Evolutionary conservation across 2,888 invertebrate genomes (phyloP).

Genomic region (Morpho helenor): DNA sequence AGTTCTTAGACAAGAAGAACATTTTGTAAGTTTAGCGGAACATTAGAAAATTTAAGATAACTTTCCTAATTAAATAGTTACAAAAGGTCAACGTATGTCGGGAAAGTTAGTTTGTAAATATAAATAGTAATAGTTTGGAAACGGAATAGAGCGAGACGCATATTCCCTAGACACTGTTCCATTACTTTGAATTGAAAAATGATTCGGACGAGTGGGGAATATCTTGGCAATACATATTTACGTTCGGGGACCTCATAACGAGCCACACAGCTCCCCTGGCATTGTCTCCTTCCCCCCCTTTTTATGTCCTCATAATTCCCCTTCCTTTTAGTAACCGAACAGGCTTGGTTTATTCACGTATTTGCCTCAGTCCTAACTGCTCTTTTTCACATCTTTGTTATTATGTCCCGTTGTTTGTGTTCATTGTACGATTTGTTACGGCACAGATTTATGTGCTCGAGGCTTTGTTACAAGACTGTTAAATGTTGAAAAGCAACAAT

Average conservation of each 20-base stretch:
- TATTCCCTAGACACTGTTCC: no score
- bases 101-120: no score
- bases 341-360: slow-evolving; percentile 36
- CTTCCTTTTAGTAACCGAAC: slow-evolving; percentile 40
- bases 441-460: slow-evolving; percentile 27
- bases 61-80: no score
- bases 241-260: slow-evolving; percentile 42
- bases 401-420: slow-evolving; percentile 41
- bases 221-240: slow-evolving; percentile 23
- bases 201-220: slow-evolving; percentile 16
- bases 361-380: slow-evolving; percentile 50
- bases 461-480: slow-evolving; percentile 11
- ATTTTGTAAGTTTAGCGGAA: no score
- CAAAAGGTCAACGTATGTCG: no score
- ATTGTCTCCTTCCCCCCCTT: slow-evolving; percentile 39
- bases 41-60: no score
- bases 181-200: slow-evolving; percentile 12
- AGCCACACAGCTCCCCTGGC: slow-evolving; percentile 35
- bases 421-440: slow-evolving; percentile 24
- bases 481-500: background rate
- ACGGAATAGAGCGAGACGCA: no score
- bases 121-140: no score
- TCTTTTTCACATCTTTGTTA: slow-evolving; percentile 55
- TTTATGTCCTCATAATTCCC: slow-evolving; percentile 49
- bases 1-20: no score